Evolutionary conservation across 2,113 vertebrate genomes (phyloP).

Genomic region (Melanotaenia duboulayi): DNA sequence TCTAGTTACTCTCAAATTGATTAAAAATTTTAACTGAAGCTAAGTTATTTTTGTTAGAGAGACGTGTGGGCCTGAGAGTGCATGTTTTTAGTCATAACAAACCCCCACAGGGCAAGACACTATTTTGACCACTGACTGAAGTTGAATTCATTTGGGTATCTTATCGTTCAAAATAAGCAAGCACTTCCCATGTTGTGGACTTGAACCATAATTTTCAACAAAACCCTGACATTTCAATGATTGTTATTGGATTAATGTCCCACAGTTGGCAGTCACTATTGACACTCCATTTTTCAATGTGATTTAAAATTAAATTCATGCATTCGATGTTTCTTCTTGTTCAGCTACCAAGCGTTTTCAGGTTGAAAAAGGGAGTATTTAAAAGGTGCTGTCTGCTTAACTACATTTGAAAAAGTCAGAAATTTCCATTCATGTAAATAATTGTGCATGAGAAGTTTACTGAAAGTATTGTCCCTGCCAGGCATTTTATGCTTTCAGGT

Average conservation of each 20-base stretch:
- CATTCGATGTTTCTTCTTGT: neutral
- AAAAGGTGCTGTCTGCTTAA: neutral
- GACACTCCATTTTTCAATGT: neutral
- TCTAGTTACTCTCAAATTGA: neutral
- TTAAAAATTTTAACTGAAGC: neutral
- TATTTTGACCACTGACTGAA: neutral
- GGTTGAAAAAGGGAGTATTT: neutral
- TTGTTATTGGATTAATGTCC: neutral
- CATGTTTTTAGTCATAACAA: constrained; percentile 8
- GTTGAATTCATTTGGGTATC: constrained; percentile 5
- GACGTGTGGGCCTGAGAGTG: constrained; percentile 1
- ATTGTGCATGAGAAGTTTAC: neutral
- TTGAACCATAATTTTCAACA: neutral
- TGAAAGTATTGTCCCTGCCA: constrained; percentile 23
- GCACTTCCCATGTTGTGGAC: neutral
- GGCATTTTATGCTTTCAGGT: constrained; percentile 36
- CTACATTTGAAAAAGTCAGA: neutral
- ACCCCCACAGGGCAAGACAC: neutral
- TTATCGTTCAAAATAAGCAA: constrained; percentile 11
- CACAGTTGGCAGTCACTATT: neutral
- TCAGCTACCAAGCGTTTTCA: neutral
- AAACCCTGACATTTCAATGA: neutral
- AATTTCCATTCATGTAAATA: neutral
- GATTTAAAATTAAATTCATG: neutral
- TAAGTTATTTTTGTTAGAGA: neutral